A percentile compares a stretch with the other conserved stretches of the same genome.
Evolutionary conservation across 2,797 vertebrate species (phyloP).

Genomic region (Pampus argenteus): DNA sequence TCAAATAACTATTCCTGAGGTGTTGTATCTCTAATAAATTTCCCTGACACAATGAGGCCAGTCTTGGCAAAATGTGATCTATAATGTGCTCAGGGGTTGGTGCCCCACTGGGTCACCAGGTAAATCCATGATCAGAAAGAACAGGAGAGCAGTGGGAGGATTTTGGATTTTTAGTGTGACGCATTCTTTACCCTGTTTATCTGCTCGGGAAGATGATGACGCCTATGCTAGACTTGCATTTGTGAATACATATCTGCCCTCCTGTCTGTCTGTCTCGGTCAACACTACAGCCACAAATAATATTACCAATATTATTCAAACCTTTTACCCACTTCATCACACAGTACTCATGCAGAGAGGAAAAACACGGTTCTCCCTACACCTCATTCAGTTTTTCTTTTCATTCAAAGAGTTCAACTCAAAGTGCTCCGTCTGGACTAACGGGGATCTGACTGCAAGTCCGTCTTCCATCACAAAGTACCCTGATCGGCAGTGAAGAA

Average conservation of each 20-base stretch:
- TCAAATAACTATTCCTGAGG: slow-evolving; percentile 43
- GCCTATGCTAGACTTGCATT: slow-evolving; percentile 19
- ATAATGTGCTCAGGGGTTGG: slow-evolving; percentile 8
- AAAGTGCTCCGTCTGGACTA: slow-evolving; percentile 10
- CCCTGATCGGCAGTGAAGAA: slow-evolving; percentile 82
- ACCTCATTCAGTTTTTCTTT: background rate
- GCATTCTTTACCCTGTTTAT: slow-evolving; percentile 21
- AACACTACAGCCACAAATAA: background rate
- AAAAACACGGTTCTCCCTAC: slow-evolving; percentile 14
- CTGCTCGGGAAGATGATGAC: slow-evolving; percentile 22
- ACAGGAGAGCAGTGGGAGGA: background rate
- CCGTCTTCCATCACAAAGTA: slow-evolving; percentile 72
- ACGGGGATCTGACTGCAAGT: background rate
- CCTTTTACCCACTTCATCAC: background rate
- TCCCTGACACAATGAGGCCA: slow-evolving; percentile 23
- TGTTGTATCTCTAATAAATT: slow-evolving; percentile 3
- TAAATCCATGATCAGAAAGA: slow-evolving; percentile 27
- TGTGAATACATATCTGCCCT: slow-evolving; percentile 5
- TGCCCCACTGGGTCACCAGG: slow-evolving; percentile 5
- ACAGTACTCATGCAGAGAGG: slow-evolving; percentile 29
- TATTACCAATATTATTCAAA: slow-evolving; percentile 2
- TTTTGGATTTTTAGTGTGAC: background rate
- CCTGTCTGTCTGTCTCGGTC: slow-evolving; percentile 7
- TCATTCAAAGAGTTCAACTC: slow-evolving; percentile 29
- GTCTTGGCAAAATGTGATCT: slow-evolving; percentile 12